Base-by-base conservation (phyloP, 2,797 vertebrate genomes). In the Microhierax caerulescens region DNA sequence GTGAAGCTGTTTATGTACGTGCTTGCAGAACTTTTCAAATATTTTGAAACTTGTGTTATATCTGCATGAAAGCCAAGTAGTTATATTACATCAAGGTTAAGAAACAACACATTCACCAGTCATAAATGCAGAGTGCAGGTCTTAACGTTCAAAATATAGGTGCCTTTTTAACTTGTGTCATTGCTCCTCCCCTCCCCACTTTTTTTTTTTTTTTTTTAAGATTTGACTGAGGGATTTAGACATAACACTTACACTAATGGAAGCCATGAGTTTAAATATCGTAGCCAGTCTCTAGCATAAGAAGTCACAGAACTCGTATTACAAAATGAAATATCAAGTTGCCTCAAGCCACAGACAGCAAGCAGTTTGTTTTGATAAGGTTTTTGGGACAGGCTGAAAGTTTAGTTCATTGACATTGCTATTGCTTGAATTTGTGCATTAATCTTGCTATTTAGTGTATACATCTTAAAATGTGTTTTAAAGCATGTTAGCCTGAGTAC, bases 281-380 rank as follows among this genome's bases (percentile, higher is more conserved):
- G 10, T 32, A 37, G 37, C n/a, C 41, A 51, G 47, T 53, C 37
- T 70, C 36, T 47, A 91, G 85, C 59, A n/a, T 30, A 45, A 72
- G 25, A 90, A 64, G 68, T 48, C 36, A 32, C 27, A 69, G n/a
- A 84, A 13, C 37, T 72, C 69, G 12, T 24, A 30, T 28, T 85
- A 24, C 28, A 56, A 48, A 75, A 80, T 89, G 32, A 74, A 87
- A 90, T 57, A 87, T 12, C 88, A 78, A 92, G 59, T 61, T 90
- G 45, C 69, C 25, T 92, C 56, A 59, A 89, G 72, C 43, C 13
- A 32, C 25, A 77, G 83, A 48, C 51, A 81, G 48, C 20, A 43
- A 91, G 50, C 76, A 76, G 63, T 86, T 94, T 95, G 64, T 86
- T 95, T 88, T 85, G 54, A 50, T 76, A 56, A 76, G 36, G 37